phyloP scores from a whole-genome alignment of 2,888 invertebrate species.

The Toxonevra muliebris region DNA sequence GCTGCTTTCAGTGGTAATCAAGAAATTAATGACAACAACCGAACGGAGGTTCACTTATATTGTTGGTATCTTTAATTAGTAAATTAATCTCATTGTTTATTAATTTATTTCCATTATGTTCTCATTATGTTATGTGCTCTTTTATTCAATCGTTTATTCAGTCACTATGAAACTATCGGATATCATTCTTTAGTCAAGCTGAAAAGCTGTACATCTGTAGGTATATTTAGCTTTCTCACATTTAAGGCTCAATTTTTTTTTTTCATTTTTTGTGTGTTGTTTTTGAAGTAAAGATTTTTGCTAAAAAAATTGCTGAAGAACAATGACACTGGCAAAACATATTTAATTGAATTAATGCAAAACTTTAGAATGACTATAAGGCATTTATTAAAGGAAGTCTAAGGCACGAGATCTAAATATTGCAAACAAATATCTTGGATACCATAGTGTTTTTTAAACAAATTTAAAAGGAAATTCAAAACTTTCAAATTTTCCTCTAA shows the following conservation, averaged over 20 bases:
- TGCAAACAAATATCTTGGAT: too few relatives aligned
- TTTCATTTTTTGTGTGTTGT: too few relatives aligned
- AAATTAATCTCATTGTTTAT: conserved; percentile 65
- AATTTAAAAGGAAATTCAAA: too few relatives aligned
- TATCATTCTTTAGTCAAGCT: conserved; percentile 29
- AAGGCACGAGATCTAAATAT: too few relatives aligned
- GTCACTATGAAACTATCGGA: conserved; percentile 43
- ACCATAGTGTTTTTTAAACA: too few relatives aligned
- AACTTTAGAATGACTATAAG: neutral
- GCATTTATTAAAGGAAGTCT: too few relatives aligned
- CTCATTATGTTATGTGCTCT: conserved; percentile 43
- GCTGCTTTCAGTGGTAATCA: too few relatives aligned
- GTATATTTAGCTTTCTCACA: neutral
- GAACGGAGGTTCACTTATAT: too few relatives aligned
- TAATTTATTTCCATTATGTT: conserved; percentile 60
- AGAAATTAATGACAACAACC: too few relatives aligned
- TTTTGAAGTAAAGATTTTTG: too few relatives aligned
- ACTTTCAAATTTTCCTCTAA: too few relatives aligned
- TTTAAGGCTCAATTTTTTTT: neutral
- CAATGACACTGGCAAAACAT: neutral
- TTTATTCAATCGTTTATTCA: conserved; percentile 11
- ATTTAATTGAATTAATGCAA: neutral
- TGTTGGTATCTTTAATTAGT: conserved; percentile 56
- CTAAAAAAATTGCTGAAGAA: neutral
- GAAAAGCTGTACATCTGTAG: neutral